These are phyloP conservation scores for Phyllostomus discolor DNA, from an alignment of 2,113 vertebrate genomes.

Conservation along the genomic window DNA sequence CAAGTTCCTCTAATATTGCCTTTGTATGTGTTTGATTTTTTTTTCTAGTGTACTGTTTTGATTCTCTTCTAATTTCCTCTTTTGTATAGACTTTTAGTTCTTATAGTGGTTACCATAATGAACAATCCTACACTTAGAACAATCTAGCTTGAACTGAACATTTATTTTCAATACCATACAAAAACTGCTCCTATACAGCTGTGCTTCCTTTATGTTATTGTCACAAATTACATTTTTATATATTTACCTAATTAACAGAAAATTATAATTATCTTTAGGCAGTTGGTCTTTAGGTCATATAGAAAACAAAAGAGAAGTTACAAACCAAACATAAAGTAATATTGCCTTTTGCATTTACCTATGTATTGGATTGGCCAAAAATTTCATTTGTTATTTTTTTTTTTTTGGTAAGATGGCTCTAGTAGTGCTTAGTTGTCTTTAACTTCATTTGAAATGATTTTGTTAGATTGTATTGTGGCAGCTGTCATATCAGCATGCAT, in stretches of 20 bases:
- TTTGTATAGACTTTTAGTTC: neutral
- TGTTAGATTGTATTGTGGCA: too few species aligned
- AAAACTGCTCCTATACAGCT: neutral
- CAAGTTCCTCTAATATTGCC: neutral
- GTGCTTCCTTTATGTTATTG: neutral
- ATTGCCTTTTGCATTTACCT: neutral
- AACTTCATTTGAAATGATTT: too few species aligned
- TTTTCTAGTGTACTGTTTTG: neutral
- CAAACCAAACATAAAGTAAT: neutral
- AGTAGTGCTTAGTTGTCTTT: too few species aligned
- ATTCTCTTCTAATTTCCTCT: neutral
- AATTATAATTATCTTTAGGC: neutral
- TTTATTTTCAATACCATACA: neutral
- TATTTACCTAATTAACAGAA: neutral
- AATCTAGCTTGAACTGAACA: neutral
- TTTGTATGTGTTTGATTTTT: neutral
- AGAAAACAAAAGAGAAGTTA: neutral
- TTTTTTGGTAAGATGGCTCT: too few species aligned
- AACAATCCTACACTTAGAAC: neutral
- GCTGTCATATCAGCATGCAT: too few species aligned
- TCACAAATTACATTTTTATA: neutral
- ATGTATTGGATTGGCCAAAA: neutral
- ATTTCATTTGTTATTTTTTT: too few species aligned
- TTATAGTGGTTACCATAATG: neutral
- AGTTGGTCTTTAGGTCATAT: neutral